phyloP scores from a whole-genome alignment of 2,113 vertebrate species.

The Anser cygnoides region DNA sequence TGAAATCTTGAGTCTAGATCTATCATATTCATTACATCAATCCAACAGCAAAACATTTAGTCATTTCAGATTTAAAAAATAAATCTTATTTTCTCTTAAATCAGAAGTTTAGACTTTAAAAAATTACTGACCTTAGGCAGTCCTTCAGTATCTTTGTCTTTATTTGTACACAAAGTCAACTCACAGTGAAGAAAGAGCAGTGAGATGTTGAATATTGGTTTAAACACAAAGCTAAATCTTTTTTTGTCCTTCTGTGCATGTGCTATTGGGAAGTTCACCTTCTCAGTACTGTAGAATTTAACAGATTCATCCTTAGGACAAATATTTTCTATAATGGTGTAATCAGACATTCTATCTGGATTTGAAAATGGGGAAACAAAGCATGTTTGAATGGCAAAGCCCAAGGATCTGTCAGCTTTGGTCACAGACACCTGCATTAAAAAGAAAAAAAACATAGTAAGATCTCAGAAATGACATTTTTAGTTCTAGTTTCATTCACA shows the following conservation, averaged over 20 bases:
- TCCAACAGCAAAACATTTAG: background rate
- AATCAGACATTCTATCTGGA: slow-evolving; percentile 79
- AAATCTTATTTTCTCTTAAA: background rate
- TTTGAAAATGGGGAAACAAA: slow-evolving; percentile 86
- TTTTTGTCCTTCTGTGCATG: slow-evolving; percentile 80
- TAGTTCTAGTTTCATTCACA: slow-evolving; percentile 42
- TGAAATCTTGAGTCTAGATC: slow-evolving; percentile 8
- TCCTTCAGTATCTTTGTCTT: slow-evolving; percentile 56
- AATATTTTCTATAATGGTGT: slow-evolving; percentile 91
- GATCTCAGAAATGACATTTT: slow-evolving; percentile 16
- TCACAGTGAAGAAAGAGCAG: slow-evolving; percentile 94
- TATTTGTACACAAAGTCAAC: slow-evolving; percentile 86
- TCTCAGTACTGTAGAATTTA: slow-evolving; percentile 77
- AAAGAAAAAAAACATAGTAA: slow-evolving; percentile 37
- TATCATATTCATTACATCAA: background rate
- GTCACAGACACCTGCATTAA: slow-evolving; percentile 85
- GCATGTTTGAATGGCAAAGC: slow-evolving; percentile 91
- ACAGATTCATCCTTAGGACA: slow-evolving; percentile 92
- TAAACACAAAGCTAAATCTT: slow-evolving; percentile 91
- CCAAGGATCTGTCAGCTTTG: slow-evolving; percentile 84
- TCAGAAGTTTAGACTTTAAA: background rate
- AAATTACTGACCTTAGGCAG: slow-evolving; percentile 82
- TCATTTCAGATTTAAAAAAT: background rate
- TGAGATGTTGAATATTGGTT: slow-evolving; percentile 82
- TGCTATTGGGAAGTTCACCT: slow-evolving; percentile 66